Evolutionary conservation across 1,140 invertebrate genomes (phyloP).

Genomic region (Apis laboriosa): DNA sequence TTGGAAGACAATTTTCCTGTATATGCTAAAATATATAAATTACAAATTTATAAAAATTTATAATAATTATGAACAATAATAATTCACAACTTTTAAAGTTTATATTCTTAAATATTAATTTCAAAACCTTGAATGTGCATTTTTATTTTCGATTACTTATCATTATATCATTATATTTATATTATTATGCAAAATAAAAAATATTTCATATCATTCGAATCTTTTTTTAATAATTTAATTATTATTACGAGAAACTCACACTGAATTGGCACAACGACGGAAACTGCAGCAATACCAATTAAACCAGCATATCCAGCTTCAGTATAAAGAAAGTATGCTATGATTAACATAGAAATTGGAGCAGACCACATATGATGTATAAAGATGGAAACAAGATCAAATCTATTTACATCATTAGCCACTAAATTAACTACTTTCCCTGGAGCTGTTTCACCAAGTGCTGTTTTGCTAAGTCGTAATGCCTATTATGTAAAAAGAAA

Average conservation of each 20-base stretch:
- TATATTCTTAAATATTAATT: too few species aligned
- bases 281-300: constrained; percentile 86
- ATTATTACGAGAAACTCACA: constrained; percentile 73
- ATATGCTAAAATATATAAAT: constrained; percentile 80
- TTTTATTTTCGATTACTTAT: not conserved
- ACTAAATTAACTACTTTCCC: constrained; percentile 93
- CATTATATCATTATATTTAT: too few species aligned
- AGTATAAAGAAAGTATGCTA: constrained; percentile 84
- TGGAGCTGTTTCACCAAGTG: constrained; percentile 88
- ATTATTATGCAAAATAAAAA: too few species aligned
- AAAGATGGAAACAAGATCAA: constrained; percentile 83
- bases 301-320: constrained; percentile 85
- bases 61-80: not conserved
- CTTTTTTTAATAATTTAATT: not conserved
- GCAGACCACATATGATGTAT: constrained; percentile 85
- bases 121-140: not conserved
- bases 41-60: not conserved
- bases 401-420: constrained; percentile 89
- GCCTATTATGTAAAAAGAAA: constrained; percentile 74
- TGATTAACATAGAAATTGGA: constrained; percentile 84
- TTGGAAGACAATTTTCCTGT: constrained; percentile 86
- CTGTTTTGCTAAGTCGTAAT: constrained; percentile 83
- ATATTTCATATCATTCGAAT: not conserved
- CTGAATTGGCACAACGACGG: constrained; percentile 88
- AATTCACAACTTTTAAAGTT: not conserved